Evolutionary conservation across 2,113 vertebrate genomes (phyloP), one percentile per base, ranked within the genome.

Genomic region (Ophiodon elongatus): DNA sequence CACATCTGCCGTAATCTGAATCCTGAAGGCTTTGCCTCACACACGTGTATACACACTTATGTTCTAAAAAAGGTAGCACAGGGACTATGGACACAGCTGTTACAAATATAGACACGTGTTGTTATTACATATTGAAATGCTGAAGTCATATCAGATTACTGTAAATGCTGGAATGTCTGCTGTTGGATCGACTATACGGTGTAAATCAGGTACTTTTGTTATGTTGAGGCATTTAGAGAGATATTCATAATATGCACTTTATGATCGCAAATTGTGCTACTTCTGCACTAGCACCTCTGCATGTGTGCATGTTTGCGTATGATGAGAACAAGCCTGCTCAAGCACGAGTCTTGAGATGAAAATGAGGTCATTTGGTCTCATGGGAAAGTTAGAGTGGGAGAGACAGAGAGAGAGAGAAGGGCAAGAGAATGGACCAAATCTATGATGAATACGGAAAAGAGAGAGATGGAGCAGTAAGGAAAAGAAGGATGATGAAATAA

Each of bases 361-460:
- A 93, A 92, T 75, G 8, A 73, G 63, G 86, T 80, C 75, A 90
- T 81, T 67, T 77, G 25, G 57, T 84, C 85, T 88, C 80, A 31
- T 60, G 89, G 86, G 89, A 83, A 87, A 75, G 80, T 80, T 82
- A 52, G 60, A 89, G 83, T 66, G 84, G 45, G 66, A 81, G 79
- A 67, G 82, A 76, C 37, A 23, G 74, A 73, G 50, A 73, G 78
- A 70, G 66, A 75, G 25, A 56, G 60, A 66, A 84, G 81, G 87
- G 74, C 84, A 79, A 63, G 45, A 60, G 39, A 86, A 5, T 62
- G 57, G 35, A 74, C 41, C 68, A 77, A 69, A 57, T 75, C 33
- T 8, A 75, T 69, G 37, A 60, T 11, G 27, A 83, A 66, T 23
- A 45, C 7, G 25, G 52, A 54, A 60, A 79, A 68, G 14, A 62